Evolutionary conservation across 2,888 invertebrate species (phyloP).

Genomic region (Tetragonula carbonaria): DNA sequence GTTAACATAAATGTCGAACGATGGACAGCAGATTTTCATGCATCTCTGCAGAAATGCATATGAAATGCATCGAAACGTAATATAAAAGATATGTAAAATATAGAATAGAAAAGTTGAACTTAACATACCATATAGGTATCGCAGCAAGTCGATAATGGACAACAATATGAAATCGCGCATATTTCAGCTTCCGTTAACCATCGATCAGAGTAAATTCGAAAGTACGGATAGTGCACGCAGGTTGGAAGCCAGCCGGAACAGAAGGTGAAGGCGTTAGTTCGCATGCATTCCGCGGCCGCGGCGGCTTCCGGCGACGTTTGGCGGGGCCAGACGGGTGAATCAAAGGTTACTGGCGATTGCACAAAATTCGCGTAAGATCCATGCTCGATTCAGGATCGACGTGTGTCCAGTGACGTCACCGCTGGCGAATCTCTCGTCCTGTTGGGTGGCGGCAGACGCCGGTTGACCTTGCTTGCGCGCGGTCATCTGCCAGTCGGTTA

Average conservation of each 20-base stretch:
- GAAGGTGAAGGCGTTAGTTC: neutral
- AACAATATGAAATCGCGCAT: neutral
- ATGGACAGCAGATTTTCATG: too few species aligned
- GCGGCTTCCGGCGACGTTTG: neutral
- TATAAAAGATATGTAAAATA: too few species aligned
- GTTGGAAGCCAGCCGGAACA: neutral
- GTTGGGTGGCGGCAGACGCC: conserved; percentile 70
- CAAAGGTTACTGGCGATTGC: conserved; percentile 41
- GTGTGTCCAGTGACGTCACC: conserved; percentile 64
- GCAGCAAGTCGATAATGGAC: neutral
- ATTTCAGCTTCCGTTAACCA: neutral
- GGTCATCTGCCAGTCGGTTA: conserved; percentile 69
- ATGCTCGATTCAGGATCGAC: conserved; percentile 30
- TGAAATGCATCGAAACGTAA: too few species aligned
- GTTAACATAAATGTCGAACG: too few species aligned
- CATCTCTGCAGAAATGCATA: too few species aligned
- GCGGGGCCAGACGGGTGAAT: conserved; percentile 19
- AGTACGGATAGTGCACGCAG: neutral
- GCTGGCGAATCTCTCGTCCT: conserved; percentile 49
- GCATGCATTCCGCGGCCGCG: conserved; percentile 12
- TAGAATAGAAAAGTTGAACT: too few species aligned
- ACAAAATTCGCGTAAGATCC: conserved; percentile 46
- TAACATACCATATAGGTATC: neutral
- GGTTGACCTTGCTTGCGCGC: conserved; percentile 76
- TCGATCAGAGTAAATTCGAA: neutral